phyloP scores from a whole-genome alignment of 2,797 vertebrate genomes.

The Eremophila alpestris region DNA sequence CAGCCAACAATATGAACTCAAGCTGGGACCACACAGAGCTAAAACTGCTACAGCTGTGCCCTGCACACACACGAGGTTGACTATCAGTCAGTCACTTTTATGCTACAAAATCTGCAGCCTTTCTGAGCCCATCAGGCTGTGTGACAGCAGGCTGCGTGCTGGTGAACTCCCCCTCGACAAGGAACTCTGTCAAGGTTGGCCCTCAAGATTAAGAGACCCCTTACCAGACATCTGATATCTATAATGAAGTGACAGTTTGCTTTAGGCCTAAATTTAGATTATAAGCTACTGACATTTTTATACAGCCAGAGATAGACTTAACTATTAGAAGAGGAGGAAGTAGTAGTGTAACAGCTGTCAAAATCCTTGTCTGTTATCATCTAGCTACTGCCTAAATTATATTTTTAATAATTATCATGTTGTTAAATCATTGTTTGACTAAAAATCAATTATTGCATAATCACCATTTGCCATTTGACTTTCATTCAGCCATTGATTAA shows the following conservation, averaged over 20 bases:
- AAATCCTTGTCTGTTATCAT: neutral
- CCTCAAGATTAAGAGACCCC: neutral
- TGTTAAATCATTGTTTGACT: neutral
- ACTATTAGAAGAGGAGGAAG: neutral
- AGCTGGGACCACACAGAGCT: neutral
- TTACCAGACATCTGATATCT: neutral
- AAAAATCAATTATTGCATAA: neutral
- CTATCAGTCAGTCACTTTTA: neutral
- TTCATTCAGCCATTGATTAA: neutral
- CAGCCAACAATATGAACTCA: neutral
- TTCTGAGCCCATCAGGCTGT: rapidly evolving
- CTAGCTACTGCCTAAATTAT: neutral
- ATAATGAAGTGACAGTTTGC: neutral
- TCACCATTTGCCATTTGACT: neutral
- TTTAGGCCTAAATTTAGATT: neutral
- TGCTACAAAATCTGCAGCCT: neutral
- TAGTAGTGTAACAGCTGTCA: neutral
- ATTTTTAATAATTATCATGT: neutral
- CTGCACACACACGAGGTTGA: neutral
- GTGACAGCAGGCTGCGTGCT: rapidly evolving
- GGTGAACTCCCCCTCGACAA: rapidly evolving
- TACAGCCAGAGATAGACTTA: neutral
- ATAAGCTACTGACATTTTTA: neutral
- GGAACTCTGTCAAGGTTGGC: neutral
- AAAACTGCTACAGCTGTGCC: neutral